Evolutionary conservation across 1,140 invertebrate genomes (phyloP).

Genomic region (Zophobas morio): DNA sequence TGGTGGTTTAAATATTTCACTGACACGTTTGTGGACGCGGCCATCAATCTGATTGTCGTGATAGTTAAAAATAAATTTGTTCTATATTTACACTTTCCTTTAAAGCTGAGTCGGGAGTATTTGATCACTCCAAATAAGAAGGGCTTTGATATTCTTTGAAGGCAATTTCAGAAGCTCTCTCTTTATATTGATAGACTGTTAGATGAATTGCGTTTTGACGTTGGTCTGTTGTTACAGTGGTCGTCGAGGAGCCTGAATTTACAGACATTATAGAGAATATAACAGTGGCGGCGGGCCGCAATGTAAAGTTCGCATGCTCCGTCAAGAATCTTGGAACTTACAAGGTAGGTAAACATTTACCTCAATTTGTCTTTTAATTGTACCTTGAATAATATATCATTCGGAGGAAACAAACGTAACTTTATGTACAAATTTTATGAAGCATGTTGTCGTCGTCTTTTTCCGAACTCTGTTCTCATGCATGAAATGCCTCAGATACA

Average conservation of each 20-base stretch:
- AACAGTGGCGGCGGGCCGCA: conserved; percentile 82
- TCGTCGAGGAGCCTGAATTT: conserved; percentile 78
- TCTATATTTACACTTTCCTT: too few species aligned
- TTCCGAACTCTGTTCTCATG: not conserved
- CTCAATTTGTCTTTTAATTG: conserved; percentile 41
- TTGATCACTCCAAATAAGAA: too few species aligned
- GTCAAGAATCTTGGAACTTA: conserved; percentile 86
- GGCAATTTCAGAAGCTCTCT: too few species aligned
- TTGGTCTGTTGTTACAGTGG: conserved; percentile 71
- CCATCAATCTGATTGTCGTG: too few species aligned
- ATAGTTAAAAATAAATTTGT: too few species aligned
- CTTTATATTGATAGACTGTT: not conserved
- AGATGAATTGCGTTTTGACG: conserved; percentile 7
- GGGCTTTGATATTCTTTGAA: too few species aligned
- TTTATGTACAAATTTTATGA: not conserved
- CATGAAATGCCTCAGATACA: not conserved
- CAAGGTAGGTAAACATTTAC: conserved; percentile 62
- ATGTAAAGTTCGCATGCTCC: conserved; percentile 89
- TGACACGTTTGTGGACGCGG: too few species aligned
- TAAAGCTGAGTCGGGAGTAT: too few species aligned
- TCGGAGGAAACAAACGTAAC: not conserved
- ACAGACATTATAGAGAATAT: conserved; percentile 80
- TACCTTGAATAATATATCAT: conserved; percentile 38
- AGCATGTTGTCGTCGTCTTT: not conserved
- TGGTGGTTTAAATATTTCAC: too few species aligned